These are phyloP conservation scores for Phymastichus coffea DNA, from an alignment of 1,140 invertebrate genomes.

Conservation along the genomic window DNA sequence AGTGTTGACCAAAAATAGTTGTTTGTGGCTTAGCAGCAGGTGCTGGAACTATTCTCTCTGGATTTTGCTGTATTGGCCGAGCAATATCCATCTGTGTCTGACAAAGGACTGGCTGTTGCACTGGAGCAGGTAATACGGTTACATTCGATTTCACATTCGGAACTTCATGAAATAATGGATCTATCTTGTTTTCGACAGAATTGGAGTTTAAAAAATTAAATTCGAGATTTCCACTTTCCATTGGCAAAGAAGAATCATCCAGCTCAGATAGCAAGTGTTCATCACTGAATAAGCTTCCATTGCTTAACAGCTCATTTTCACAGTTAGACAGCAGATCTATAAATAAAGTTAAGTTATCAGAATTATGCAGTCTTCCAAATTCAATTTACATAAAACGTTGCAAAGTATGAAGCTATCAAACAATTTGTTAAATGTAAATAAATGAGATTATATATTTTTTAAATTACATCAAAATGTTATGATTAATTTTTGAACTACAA, in stretches of 20 bases:
- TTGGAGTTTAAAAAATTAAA: conserved; percentile 46
- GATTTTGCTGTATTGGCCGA: not conserved
- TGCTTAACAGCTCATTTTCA: conserved; percentile 51
- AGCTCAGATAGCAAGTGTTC: conserved; percentile 47
- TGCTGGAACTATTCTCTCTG: conserved; percentile 26
- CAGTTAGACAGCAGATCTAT: conserved; percentile 50
- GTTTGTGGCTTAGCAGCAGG: conserved; percentile 27
- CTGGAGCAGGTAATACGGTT: not conserved
- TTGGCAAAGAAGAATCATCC: conserved; percentile 41
- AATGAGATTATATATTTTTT: no score
- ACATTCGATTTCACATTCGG: conserved; percentile 11
- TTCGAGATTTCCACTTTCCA: conserved; percentile 38
- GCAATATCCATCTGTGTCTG: conserved; percentile 10
- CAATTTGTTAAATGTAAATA: no score
- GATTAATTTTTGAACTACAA: no score
- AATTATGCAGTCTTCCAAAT: no score
- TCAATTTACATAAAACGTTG: no score
- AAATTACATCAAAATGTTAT: no score
- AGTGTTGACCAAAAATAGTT: conserved; percentile 46
- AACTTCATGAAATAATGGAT: conserved; percentile 13
- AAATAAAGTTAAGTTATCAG: no score
- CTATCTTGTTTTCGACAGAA: conserved; percentile 14
- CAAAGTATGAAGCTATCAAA: no score
- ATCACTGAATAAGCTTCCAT: conserved; percentile 49
- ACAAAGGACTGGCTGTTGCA: conserved; percentile 10